These are phyloP conservation scores for Agraylea sexmaculata DNA, from an alignment of 1,140 invertebrate species.

Conservation along the genomic window DNA sequence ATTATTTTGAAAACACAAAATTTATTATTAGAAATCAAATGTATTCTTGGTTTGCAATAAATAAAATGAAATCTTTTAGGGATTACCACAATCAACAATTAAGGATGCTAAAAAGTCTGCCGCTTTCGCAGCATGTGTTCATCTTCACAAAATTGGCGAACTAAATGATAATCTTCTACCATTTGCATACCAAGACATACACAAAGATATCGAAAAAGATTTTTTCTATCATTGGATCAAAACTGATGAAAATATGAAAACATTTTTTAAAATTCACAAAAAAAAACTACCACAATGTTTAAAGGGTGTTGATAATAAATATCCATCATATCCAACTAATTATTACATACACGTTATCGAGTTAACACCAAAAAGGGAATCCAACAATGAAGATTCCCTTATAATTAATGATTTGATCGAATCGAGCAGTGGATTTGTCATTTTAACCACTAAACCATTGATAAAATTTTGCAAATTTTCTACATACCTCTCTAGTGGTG, in stretches of 20 bases:
- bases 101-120: slow-evolving; percentile 67
- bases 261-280: slow-evolving; percentile 57
- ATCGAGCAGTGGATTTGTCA: slow-evolving; percentile 37
- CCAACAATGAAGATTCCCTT: slow-evolving; percentile 18
- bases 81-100: slow-evolving; percentile 42
- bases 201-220: slow-evolving; percentile 23
- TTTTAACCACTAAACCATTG: slow-evolving; percentile 45
- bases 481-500: slow-evolving; percentile 72
- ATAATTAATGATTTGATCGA: slow-evolving; percentile 28
- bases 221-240: slow-evolving; percentile 43
- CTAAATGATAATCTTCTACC: slow-evolving; percentile 68
- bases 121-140: slow-evolving; percentile 62
- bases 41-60: neutral
- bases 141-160: slow-evolving; percentile 61
- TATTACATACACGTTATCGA: slow-evolving; percentile 24
- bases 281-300: slow-evolving; percentile 45
- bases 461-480: slow-evolving; percentile 61
- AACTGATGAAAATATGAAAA: slow-evolving; percentile 43
- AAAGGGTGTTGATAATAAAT: neutral
- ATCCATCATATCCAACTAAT: neutral
- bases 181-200: slow-evolving; percentile 24
- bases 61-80: slow-evolving; percentile 37
- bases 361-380: slow-evolving; percentile 20
- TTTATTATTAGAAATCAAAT: slow-evolving; percentile 1
- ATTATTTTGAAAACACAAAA: no score